Base-by-base conservation (phyloP, 2,888 invertebrate genomes). In the Agrilus biguttatus region DNA sequence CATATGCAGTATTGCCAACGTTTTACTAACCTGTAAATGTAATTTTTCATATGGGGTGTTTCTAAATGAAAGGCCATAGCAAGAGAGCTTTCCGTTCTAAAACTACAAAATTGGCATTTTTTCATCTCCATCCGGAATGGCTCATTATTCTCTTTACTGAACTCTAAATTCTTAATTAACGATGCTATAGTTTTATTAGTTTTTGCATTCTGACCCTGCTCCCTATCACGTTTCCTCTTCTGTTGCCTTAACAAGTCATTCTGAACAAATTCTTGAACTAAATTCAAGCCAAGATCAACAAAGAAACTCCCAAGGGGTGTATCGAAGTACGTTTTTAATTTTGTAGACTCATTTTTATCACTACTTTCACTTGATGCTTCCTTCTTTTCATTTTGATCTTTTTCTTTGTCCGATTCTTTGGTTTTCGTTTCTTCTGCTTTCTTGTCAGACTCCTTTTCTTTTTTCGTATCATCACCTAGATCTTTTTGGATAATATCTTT, bases 181-280 rank as follows among this genome's bases (percentile, higher is more conserved):
- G 89, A 85, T 57, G 78, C 75, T 55, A 93, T 86, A 23, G 87
- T 84, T 58, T 77, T 71, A 59, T 85, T 81, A 12, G 85, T 83
- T 49, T 76, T 74, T 7, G 82, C 74, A 59, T 75, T 74, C 49
- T 75, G 69, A 44, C 79, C 75, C 40, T 75, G 72, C 66, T 79
- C 81, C 51, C 80, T 78, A 52, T 83, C 80, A 14, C 83, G 77
- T 62, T 90, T 90, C 38, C 86, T 75, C 60, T 84, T 85, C 61
- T 92, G 90, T 57, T 88, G 82, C 52, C 84, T 80, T 43, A 93
- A 70, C 45, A 93, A 69, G 69, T 95, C 95, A n/a, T 80, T 78
- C 69, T 95, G 93, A 14, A 95, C 93, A 63, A 80, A 85, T 62
- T 95, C 92, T 63, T 91, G 89, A 2, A 91, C 92, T 49, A 91